Evolutionary conservation across 2,113 vertebrate species (phyloP).

Genomic region (Caracal caracal): DNA sequence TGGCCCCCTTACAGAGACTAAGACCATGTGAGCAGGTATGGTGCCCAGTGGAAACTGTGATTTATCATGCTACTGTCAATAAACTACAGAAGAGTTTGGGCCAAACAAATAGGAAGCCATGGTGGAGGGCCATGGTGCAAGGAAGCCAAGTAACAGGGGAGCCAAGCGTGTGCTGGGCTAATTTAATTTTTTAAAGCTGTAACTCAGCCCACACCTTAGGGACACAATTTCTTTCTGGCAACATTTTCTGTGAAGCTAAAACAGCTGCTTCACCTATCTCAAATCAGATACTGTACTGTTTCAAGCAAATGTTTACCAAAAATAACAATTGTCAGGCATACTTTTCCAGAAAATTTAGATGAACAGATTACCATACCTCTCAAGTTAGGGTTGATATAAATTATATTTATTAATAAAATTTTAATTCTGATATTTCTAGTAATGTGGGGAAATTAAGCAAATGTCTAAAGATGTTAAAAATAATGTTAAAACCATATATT

Average conservation of each 20-base stretch:
- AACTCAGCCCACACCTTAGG: constrained; percentile 43
- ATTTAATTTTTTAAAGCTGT: constrained; percentile 64
- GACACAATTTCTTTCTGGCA: constrained; percentile 14
- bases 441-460: neutral
- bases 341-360: constrained; percentile 36
- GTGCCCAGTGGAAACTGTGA: constrained; percentile 51
- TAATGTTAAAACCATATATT: neutral
- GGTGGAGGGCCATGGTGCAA: neutral
- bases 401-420: neutral
- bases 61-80: constrained; percentile 51
- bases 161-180: constrained; percentile 1
- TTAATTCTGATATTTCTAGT: neutral
- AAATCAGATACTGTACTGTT: neutral
- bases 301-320: constrained; percentile 53
- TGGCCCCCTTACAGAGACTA: constrained; percentile 56
- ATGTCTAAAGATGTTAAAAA: neutral
- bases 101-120: constrained; percentile 20
- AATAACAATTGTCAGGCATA: neutral
- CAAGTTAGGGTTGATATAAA: neutral
- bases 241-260: constrained; percentile 47
- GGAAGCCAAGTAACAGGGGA: constrained; percentile 45
- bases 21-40: neutral
- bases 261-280: constrained; percentile 40
- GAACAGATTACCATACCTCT: neutral
- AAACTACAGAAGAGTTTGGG: constrained; percentile 34